Base-by-base conservation (phyloP, 2,113 vertebrate genomes). In the Boleophthalmus pectinirostris region DNA sequence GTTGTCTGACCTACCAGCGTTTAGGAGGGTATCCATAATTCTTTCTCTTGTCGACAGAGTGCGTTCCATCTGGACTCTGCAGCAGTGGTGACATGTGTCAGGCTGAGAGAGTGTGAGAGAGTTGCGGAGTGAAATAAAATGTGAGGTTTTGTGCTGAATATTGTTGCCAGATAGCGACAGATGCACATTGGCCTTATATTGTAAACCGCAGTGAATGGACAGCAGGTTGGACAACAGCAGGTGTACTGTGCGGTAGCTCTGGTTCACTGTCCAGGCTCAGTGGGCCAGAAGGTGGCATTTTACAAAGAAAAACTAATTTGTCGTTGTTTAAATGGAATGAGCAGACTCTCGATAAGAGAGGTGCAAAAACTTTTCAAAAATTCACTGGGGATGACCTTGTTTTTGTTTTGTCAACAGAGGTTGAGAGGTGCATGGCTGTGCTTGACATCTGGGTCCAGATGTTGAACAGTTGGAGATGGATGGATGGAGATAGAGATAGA, bases 141-240 rank as follows among this genome's bases (percentile, higher is more conserved):
- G 58, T 33, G 58, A 6, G 15, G 25, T 18, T 61, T 61, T 33
- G 24, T 9, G 25, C 58, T 61, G 58, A 33, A 18, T 61, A 70
- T 51, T 15, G 24, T 33, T 33, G 57, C n/a, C 81, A 97, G 96
- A 92, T 16, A 95, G 95, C 0, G 93, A 94, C 70, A 92, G 90
- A 88, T 97, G 96, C 80, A 89, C 92, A 47, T 71, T 91, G 24
- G 90, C 87, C 0, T 91, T 96, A 72, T 81, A 95, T 75, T 82
- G 89, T 0, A 93, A 95, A 79, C 51, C 94, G 87, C 88, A 90
- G 56, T 80, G 69, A 21, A 92, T 92, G 86, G 74, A 85, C 0
- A 83, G 91, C 0, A 93, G 91, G 29, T 87, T 96, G 65, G 86
- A 35, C 63, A 94, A 75, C 87, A 79, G 45, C 93, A 91, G 81